Percentiles rank a stretch among this genome's conserved stretches.
Evolutionary conservation across 2,113 vertebrate genomes (phyloP).

Genomic region (Eubucco bourcierii): DNA sequence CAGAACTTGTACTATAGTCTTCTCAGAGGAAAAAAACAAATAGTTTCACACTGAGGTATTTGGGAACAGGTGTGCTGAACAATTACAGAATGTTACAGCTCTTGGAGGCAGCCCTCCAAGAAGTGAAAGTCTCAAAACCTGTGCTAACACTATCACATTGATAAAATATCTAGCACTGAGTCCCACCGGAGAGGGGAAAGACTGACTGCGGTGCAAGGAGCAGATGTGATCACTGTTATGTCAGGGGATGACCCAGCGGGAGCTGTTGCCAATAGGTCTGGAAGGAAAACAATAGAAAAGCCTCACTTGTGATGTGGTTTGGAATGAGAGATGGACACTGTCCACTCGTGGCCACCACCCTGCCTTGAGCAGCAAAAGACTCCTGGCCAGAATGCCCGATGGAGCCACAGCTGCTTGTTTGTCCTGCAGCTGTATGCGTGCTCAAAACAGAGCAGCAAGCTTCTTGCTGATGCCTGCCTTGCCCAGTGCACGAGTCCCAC

Average conservation of each 20-base stretch:
- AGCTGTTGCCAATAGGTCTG: neutral
- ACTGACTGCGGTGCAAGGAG: neutral
- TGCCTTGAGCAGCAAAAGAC: fast-evolving
- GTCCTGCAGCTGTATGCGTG: neutral
- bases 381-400: neutral
- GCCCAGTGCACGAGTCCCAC: neutral
- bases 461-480: neutral
- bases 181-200: slow-evolving; percentile 34
- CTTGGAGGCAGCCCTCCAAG: slow-evolving; percentile 65
- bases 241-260: neutral
- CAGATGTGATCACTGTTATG: slow-evolving; percentile 24
- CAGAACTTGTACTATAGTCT: slow-evolving; percentile 76
- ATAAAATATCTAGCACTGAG: slow-evolving; percentile 59
- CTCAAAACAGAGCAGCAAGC: neutral
- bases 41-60: slow-evolving; percentile 80
- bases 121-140: slow-evolving; percentile 60
- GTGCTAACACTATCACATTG: slow-evolving; percentile 61
- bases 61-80: slow-evolving; percentile 78
- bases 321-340: neutral
- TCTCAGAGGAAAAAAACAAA: slow-evolving; percentile 77
- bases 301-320: neutral
- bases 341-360: neutral
- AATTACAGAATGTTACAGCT: slow-evolving; percentile 74
- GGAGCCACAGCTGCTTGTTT: neutral
- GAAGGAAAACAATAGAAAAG: slow-evolving; percentile 1